These are phyloP conservation scores for Achlya flavicornis DNA, from an alignment of 2,888 invertebrate genomes.

Conservation along the genomic window DNA sequence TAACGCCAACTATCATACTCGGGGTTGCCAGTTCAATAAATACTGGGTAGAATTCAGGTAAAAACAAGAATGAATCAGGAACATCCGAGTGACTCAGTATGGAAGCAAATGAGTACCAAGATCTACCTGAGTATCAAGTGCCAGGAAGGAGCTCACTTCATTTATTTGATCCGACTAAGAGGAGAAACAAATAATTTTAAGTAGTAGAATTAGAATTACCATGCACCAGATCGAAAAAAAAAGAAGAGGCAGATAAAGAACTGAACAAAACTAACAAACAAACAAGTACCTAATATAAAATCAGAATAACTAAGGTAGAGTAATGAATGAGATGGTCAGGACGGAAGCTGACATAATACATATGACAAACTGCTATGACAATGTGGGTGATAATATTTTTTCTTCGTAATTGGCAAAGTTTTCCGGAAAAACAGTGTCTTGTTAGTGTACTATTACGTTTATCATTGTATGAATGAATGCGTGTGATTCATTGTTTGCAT, in stretches of 20 bases:
- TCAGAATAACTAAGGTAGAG: no score
- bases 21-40: neutral
- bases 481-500: slow-evolving; percentile 13
- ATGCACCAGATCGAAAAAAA: no score
- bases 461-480: slow-evolving; percentile 14
- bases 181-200: no score
- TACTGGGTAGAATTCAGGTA: neutral
- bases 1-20: neutral
- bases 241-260: no score
- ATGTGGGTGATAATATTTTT: slow-evolving; percentile 19
- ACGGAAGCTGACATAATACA: slow-evolving; percentile 53
- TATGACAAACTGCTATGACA: slow-evolving; percentile 27
- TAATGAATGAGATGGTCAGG: slow-evolving; percentile 21
- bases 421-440: slow-evolving; percentile 31
- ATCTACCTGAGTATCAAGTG: no score
- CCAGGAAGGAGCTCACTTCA: no score
- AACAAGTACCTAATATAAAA: no score
- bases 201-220: no score
- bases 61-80: neutral
- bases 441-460: slow-evolving; percentile 10
- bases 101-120: no score
- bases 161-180: no score
- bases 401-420: slow-evolving; percentile 28
- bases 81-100: neutral
- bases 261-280: no score